Conservation (phyloP, 64 coral and sea anemone genomes). For the Trachythela sp. region DNA sequence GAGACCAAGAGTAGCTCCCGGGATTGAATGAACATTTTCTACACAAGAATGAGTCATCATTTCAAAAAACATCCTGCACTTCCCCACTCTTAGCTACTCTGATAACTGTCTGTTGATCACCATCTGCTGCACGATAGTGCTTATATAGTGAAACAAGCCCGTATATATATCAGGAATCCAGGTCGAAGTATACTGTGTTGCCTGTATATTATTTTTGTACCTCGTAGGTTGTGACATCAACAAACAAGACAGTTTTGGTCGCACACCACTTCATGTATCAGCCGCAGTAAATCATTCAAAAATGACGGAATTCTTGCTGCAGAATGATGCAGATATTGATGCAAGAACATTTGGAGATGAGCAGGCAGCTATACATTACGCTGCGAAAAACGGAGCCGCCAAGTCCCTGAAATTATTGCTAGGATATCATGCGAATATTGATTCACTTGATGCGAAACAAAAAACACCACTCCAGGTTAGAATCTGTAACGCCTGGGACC, state of each 20-base stretch:
- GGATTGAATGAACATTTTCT: no score
- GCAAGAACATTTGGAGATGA: not conserved
- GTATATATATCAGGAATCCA: no score
- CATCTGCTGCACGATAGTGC: no score
- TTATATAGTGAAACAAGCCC: no score
- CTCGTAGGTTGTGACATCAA: not conserved
- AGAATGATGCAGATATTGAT: not conserved
- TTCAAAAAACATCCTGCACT: no score
- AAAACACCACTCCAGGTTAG: constrained; percentile 22
- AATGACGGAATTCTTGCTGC: not conserved
- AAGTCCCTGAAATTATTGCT: not conserved
- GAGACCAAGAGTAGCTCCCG: no score
- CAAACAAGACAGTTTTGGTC: constrained; percentile 10
- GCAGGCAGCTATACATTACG: not conserved
- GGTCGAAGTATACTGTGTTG: no score
- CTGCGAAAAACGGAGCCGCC: not conserved
- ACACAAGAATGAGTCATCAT: no score
- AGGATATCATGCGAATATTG: not conserved
- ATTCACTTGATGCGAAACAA: not conserved
- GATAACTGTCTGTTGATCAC: no score
- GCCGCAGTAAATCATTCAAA: not conserved
- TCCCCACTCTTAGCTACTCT: no score
- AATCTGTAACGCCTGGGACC: not conserved
- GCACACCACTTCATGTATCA: constrained; percentile 6
- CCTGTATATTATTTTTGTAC: not conserved